A percentile compares a stretch with the other conserved stretches of the same genome.
Conservation (phyloP, 2,797 vertebrate species). For the Chanos chanos region DNA sequence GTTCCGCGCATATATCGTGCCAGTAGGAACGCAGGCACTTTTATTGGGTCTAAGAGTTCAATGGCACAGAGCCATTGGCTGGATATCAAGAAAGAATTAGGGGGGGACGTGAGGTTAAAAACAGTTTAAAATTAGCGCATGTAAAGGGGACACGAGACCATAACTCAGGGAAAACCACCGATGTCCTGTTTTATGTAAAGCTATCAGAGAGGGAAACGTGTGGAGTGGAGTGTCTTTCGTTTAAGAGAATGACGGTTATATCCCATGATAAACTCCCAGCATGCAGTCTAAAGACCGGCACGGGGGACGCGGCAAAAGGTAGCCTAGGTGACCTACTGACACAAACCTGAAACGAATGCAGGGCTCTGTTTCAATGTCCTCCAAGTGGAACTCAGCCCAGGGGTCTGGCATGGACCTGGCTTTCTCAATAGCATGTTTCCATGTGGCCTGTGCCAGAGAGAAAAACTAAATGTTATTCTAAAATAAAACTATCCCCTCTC, state of each 20-base stretch:
- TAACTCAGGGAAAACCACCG: too few species aligned
- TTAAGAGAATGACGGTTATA: too few species aligned
- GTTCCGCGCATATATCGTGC: slow-evolving; percentile 40
- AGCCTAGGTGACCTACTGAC: slow-evolving; percentile 14
- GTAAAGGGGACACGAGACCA: too few species aligned
- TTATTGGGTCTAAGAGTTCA: slow-evolving; percentile 8
- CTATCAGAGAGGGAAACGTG: too few species aligned
- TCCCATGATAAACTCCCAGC: too few species aligned
- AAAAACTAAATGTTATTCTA: background rate
- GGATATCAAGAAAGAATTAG: slow-evolving; percentile 15
- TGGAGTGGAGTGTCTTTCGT: too few species aligned
- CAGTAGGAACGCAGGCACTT: slow-evolving; percentile 9
- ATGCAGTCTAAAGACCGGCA: too few species aligned
- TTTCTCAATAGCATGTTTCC: slow-evolving; percentile 92
- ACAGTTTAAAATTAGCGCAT: slow-evolving; percentile 62
- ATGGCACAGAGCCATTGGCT: slow-evolving; percentile 4
- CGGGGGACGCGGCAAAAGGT: too few species aligned
- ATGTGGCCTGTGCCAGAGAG: slow-evolving; percentile 75
- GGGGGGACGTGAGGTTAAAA: slow-evolving; percentile 29
- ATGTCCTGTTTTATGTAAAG: too few species aligned
- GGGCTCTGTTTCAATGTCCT: slow-evolving; percentile 81
- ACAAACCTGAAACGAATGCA: slow-evolving; percentile 83
- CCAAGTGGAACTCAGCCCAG: slow-evolving; percentile 96
- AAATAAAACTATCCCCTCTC: background rate
- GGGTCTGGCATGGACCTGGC: slow-evolving; percentile 95